Base-by-base conservation (phyloP, 1,140 invertebrate genomes). In the Drosophila bifasciata region DNA sequence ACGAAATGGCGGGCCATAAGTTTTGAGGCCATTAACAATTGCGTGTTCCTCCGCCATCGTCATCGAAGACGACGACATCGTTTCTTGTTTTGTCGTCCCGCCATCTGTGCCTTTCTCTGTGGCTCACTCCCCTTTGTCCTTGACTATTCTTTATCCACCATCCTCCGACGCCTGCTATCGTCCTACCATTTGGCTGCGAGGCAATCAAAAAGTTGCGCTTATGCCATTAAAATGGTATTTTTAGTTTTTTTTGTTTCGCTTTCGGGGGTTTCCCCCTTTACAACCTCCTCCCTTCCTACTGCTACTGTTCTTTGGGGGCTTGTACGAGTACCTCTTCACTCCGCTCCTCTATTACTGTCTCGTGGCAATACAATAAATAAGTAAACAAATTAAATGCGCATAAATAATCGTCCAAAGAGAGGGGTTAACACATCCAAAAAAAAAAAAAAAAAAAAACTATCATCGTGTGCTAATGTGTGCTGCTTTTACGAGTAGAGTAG, bases 311-410 rank as follows among this genome's bases (percentile, higher is more conserved):
- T 3, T 13, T 4, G 32, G 11, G n/a, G 28, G 8, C 28, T 11
- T 32, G 28, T 1, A 9, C 28, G 28, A 32, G 32, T 36, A 13
- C 32, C 32, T 36, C 28, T 28, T 28, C 2, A 8, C 25, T 7
- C 1, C 25, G 1, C 0, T 25, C 25, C 7, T 7, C 7, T 32
- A 3, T 9, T 36, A 3, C 32, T 3, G 32, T 41, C 43, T 68
- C 62, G 66, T 62, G 57, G 48, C 71, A 72, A 62, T 61, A 56
- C 68, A 72, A 72, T 72, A 72, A 72, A 72, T 76, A 68, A 60
- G 63, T 76, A 76, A 76, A 76, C 75, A 78, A 77, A 78, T 72
- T 57, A 77, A 77, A 76, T 76, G 73, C 73, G 64, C 73, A 76
- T 76, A 76, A 76, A 76, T 76, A 68, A 74, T 32, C 48, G 49